These are phyloP conservation scores for Morinoia aosen DNA, from an alignment of 2,888 invertebrate species.

Conservation along the genomic window DNA sequence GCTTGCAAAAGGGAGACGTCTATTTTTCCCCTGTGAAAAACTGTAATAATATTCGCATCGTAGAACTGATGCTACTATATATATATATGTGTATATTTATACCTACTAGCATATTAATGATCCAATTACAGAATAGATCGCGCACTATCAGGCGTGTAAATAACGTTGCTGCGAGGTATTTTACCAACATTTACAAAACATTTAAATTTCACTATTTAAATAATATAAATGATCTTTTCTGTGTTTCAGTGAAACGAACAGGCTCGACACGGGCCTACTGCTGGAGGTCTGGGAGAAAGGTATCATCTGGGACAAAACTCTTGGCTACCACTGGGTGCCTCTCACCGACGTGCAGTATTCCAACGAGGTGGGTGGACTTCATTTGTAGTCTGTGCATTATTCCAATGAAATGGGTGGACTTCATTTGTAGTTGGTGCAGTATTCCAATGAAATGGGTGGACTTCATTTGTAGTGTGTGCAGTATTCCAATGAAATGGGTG, in stretches of 20 bases:
- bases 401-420: conserved; percentile 73
- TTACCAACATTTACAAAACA: background rate
- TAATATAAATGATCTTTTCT: background rate
- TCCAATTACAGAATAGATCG: too few relatives aligned
- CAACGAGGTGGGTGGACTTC: conserved; percentile 81
- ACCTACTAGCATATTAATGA: too few relatives aligned
- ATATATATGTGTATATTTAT: too few relatives aligned
- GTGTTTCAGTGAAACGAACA: conserved; percentile 88
- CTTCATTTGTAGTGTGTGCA: background rate
- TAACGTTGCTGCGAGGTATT: too few relatives aligned
- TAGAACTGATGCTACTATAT: too few relatives aligned
- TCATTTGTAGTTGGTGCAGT: conserved; percentile 88
- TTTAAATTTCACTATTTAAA: background rate
- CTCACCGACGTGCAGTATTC: conserved; percentile 88
- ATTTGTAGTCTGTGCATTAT: background rate
- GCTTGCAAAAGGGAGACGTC: too few relatives aligned
- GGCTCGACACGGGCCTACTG: conserved; percentile 91
- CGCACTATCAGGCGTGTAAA: too few relatives aligned
- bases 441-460: conserved; percentile 85
- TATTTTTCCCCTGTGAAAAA: too few relatives aligned
- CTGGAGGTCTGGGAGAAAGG: conserved; percentile 98
- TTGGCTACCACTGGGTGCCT: conserved; percentile 94
- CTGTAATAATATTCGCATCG: too few relatives aligned
- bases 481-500: background rate
- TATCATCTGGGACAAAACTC: conserved; percentile 95